Conservation (phyloP, 2,797 vertebrate species). For the Rhinella marina region DNA sequence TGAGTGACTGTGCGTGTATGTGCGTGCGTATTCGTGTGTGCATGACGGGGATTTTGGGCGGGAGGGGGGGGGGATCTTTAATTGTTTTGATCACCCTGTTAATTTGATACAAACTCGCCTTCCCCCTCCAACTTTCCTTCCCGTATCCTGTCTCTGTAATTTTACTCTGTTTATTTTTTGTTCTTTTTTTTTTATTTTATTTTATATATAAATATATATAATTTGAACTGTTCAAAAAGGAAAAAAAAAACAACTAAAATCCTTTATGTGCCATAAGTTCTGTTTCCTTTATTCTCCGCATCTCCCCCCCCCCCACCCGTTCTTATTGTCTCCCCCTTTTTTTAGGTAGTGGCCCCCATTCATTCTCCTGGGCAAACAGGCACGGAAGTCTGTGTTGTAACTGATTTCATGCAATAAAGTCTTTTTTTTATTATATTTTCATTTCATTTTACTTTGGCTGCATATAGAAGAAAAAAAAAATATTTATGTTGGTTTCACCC, state of each 20-base stretch:
- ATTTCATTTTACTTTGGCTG: conserved; percentile 59
- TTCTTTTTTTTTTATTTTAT: conserved; percentile 40
- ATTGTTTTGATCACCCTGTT: conserved; percentile 51
- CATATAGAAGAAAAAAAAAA: conserved; percentile 10
- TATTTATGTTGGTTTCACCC: conserved; percentile 49
- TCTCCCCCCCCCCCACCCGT: background rate
- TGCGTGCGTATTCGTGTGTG: background rate
- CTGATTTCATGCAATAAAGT: conserved; percentile 64
- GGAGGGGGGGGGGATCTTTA: conserved; percentile 40
- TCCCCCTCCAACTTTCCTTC: background rate
- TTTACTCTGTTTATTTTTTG: conserved; percentile 50
- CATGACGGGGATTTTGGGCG: background rate
- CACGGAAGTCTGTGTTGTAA: conserved; percentile 63
- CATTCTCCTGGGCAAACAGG: conserved; percentile 51
- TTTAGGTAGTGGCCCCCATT: conserved; percentile 50
- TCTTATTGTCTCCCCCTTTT: conserved; percentile 31
- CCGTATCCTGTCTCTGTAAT: conserved; percentile 52
- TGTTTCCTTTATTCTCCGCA: conserved; percentile 9
- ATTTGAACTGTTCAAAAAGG: conserved; percentile 59
- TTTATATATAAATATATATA: conserved; percentile 63
- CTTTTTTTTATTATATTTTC: conserved; percentile 62
- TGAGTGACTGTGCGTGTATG: conserved; percentile 28
- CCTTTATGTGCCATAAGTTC: conserved; percentile 61
- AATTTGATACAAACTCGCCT: conserved; percentile 48
- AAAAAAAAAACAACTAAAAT: conserved; percentile 50